Evolutionary conservation across 2,113 vertebrate genomes (phyloP), one percentile per base, ranked within the genome.

Genomic region (Poecile atricapillus): DNA sequence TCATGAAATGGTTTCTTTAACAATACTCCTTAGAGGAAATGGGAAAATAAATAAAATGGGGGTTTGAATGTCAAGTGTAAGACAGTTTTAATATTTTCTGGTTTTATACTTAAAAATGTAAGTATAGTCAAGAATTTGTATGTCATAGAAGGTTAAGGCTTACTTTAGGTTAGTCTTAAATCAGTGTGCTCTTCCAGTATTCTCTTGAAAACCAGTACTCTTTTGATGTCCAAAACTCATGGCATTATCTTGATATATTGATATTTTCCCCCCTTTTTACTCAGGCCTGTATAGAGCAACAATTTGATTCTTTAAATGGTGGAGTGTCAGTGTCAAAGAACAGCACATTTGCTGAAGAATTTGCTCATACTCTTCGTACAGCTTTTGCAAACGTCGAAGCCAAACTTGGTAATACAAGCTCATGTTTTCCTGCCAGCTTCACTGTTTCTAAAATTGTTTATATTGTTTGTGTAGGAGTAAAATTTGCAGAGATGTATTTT

Each of bases 231-330:
- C 17, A 49, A 55, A 83, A 55, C 70, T 37, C 25, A 13, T 60
- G 18, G 19, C 13, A 22, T 60, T 88, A 14, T 67, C 23, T 13
- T 44, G 50, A 22, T 50, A 13, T 13, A 25, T 50, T 58, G 31
- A 2, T 58, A 19, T 79, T 63, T 86, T 19, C 23, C 3, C 11
- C 16, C 22, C 1, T 60, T 95, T 96, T 94, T 59, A 4, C 83
- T 52, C 93, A 99, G 99, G 98, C 98, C 47, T 99, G 99, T 96
- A 99, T 99, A 96, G 99, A 99, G 88, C 99, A 99, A 58, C 99
- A 99, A 1, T 99, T 99, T 96, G 99, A 99, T 97, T 98, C 98
- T 84, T 96, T 98, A 21, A 98, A 98, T 74, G 98, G 99, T 74
- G 99, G 98, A 60, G 97, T 99, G 13, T 97, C 98, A 5, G 99